Percentiles rank a stretch among this genome's conserved stretches.
Conservation (phyloP, 2,113 vertebrate species). For the Cynopterus brachyotis region DNA sequence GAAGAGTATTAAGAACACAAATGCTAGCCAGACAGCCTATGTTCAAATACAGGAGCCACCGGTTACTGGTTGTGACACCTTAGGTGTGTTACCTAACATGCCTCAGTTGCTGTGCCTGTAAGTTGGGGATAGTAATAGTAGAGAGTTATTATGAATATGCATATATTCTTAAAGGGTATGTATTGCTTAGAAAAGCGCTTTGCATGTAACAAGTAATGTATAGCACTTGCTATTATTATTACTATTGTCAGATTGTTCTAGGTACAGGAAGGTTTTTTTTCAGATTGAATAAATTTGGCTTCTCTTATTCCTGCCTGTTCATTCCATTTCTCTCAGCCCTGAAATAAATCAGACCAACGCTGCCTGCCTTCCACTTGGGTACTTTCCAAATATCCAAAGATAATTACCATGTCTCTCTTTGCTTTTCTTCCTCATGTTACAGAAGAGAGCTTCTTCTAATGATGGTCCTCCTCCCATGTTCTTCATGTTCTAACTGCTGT, state of each 20-base stretch:
- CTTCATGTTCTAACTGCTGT: neutral
- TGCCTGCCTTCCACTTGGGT: neutral
- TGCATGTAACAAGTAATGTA: fast-evolving
- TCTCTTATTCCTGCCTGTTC: neutral
- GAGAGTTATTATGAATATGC: neutral
- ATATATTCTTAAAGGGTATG: neutral
- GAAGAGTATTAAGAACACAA: neutral
- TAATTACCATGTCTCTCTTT: neutral
- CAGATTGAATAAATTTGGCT: neutral
- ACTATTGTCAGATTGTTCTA: neutral
- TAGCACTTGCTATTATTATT: neutral
- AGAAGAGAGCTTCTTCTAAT: neutral
- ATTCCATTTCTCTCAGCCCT: neutral
- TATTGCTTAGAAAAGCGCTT: neutral
- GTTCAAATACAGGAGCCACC: neutral
- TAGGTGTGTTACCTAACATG: neutral
- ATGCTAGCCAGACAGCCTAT: neutral
- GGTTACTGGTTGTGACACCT: neutral
- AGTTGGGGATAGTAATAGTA: neutral
- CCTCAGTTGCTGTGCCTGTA: neutral
- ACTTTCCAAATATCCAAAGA: neutral
- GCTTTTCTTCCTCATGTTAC: neutral
- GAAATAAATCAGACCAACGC: neutral
- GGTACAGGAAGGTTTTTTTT: neutral
- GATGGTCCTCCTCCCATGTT: neutral